Evolutionary conservation across 2,888 invertebrate species (phyloP).

Genomic region (Sylvicola cinctus): DNA sequence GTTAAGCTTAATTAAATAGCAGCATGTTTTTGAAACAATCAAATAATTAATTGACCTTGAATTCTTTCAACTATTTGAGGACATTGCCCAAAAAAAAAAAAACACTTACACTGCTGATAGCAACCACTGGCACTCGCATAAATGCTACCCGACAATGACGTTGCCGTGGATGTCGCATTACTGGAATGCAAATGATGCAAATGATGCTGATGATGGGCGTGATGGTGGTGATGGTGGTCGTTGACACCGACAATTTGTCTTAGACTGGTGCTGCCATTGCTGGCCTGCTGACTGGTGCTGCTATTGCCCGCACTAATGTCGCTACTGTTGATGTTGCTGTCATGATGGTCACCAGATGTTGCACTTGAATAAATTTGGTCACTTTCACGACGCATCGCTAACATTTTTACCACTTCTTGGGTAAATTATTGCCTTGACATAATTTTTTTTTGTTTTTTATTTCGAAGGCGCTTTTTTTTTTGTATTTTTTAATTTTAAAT

Average conservation of each 20-base stretch:
- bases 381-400: slow-evolving; percentile 60
- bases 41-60: no score
- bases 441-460: no score
- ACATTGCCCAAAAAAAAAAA: no score
- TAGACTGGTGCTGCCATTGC: slow-evolving; percentile 9
- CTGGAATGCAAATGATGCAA: not conserved
- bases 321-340: slow-evolving; percentile 1
- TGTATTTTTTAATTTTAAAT: no score
- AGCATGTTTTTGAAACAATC: no score
- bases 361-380: slow-evolving; percentile 29
- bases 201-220: slow-evolving; percentile 1
- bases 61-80: no score
- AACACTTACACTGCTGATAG: no score
- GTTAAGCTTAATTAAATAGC: no score
- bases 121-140: no score
- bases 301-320: not conserved
- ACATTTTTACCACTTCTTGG: slow-evolving; percentile 18
- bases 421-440: no score
- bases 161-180: not conserved
- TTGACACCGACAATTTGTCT: slow-evolving; percentile 8
- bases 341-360: not conserved
- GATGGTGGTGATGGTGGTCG: slow-evolving; percentile 7
- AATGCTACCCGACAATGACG: no score
- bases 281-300: slow-evolving; percentile 3
- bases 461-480: no score